Evolutionary conservation across 30 jellyfish, hydroid and myxozoan species (phyloP), one percentile per base, ranked within the genome.

Genomic region (Mastigias papua): DNA sequence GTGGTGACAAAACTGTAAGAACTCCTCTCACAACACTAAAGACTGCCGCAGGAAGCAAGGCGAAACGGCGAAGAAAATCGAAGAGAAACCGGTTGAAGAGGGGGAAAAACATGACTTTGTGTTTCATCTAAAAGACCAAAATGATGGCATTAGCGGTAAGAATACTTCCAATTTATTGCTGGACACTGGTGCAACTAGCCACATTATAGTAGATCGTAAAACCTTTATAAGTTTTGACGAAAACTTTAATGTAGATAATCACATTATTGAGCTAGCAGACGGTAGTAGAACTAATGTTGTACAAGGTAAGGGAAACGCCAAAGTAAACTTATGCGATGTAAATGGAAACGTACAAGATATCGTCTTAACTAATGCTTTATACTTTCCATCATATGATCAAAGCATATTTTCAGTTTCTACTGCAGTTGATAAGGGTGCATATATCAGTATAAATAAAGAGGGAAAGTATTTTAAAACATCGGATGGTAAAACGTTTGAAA

Each of bases 351-450:
- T 49, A 37, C 31, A 26, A 17, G 51, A 67, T 80, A 82, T 67
- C 29, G 33, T 80, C 19, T 33, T 82, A 49, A 82, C 64, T 9
- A 82, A 65, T 68, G 92, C 92, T 29, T 35, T 82, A 65, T 34
- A 37, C 6, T 76, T 88, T n/a, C 92, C 92, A 31, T 13, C 35
- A 65, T 82, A 37, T 51, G 51, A 82, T 11, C 25, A 78, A 62
- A 1, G 50, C 37, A 83, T 83, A 30, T 70, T 83, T 61, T 83
- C 93, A n/a, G 89, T 70, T 17, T 76, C 48, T 68, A 88, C 93
- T 15, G 87, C 93, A 28, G 73, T 88, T 51, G 71, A 83, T 48
- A 19, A 49, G 30, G 93, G 93, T 71, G 93, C 93, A n/a, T 23
- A 22, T 7, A 31, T 83, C 8, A 70, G 73, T 16, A 68, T 83